Conservation (phyloP, 1,140 invertebrate species). For the Drosophila elegans region DNA sequence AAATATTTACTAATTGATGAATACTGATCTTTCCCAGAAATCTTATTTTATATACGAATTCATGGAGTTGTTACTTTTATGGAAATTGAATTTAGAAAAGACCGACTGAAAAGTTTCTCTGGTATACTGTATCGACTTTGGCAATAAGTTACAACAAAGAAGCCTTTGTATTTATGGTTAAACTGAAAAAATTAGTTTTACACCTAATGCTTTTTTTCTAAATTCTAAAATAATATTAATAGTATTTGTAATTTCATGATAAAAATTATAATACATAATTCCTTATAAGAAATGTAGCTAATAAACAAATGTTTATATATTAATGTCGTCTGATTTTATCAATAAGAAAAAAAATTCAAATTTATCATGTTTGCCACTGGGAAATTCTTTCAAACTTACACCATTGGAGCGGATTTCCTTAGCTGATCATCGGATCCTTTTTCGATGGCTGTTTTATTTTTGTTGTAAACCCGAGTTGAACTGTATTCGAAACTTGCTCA, state of each 20-base stretch:
- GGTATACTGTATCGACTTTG: background rate
- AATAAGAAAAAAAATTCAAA: no score
- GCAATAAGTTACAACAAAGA: no score
- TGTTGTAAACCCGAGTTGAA: constrained; percentile 58
- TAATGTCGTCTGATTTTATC: no score
- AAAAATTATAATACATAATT: no score
- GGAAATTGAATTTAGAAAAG: background rate
- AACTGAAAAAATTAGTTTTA: no score
- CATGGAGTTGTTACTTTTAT: background rate
- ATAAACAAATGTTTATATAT: no score
- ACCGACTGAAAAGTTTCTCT: constrained; percentile 12
- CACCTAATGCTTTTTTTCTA: no score
- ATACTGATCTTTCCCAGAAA: constrained; percentile 1
- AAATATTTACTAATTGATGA: background rate
- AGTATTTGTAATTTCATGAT: no score
- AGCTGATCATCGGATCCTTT: constrained; percentile 28
- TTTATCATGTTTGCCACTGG: no score
- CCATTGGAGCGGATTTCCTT: constrained; percentile 55
- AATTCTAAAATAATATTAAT: no score
- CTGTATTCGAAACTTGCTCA: constrained; percentile 69
- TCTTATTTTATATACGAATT: constrained; percentile 2
- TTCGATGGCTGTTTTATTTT: constrained; percentile 25
- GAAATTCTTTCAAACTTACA: constrained; percentile 48
- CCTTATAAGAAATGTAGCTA: no score
- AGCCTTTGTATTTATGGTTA: no score